phyloP scores from a whole-genome alignment of 2,888 invertebrate genomes.

The Drosophila dives region DNA sequence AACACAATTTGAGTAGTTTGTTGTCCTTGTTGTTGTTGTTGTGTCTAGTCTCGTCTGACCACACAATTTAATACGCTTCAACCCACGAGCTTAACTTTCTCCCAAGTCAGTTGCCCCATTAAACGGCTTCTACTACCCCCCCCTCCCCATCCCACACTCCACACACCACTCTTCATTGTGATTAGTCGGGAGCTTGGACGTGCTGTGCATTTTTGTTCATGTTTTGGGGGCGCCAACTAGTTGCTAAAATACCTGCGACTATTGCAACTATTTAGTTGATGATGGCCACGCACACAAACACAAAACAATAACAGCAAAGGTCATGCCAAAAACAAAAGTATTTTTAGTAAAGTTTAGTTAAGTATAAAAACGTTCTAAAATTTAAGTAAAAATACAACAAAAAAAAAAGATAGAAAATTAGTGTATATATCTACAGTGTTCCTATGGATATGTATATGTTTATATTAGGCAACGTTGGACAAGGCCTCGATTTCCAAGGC shows the following conservation, averaged over 20 bases:
- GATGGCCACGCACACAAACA: constrained; percentile 10
- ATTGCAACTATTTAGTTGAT: constrained; percentile 15
- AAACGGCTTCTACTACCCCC: neutral
- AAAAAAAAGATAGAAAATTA: too few species aligned
- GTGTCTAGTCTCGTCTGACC: constrained; percentile 43
- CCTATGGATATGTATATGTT: neutral
- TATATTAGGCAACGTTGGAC: constrained; percentile 35
- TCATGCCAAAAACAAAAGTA: neutral
- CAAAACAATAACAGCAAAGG: constrained; percentile 4
- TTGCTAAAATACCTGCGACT: constrained; percentile 29
- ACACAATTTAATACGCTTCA: constrained; percentile 67
- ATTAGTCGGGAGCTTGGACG: constrained; percentile 29
- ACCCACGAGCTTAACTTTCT: constrained; percentile 52
- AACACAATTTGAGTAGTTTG: constrained; percentile 24
- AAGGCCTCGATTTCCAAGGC: constrained; percentile 25
- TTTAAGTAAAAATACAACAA: too few species aligned
- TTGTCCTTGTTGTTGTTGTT: constrained; percentile 21
- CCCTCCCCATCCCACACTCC: neutral
- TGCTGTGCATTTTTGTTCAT: constrained; percentile 47
- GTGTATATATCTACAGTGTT: neutral
- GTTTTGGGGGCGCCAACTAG: constrained; percentile 24
- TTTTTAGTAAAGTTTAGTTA: neutral
- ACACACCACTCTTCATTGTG: neutral
- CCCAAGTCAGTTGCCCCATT: neutral
- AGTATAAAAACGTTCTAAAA: too few species aligned